phyloP scores from a whole-genome alignment of 2,797 vertebrate species.

The Champsocephalus esox region DNA sequence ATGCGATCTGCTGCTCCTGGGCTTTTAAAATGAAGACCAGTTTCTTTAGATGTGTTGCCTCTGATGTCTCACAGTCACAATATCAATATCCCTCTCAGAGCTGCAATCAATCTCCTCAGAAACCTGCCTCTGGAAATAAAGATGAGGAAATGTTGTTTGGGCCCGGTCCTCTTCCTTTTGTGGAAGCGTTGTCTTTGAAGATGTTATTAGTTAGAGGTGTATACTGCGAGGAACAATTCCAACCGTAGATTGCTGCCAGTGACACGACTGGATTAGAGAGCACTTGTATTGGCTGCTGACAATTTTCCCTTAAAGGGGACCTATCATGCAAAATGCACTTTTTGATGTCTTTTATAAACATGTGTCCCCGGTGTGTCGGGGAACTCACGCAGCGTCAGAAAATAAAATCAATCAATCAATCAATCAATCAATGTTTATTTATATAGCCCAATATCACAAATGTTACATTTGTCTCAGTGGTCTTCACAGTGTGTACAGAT shows the following conservation, averaged over 20 bases:
- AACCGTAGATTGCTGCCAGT: not conserved
- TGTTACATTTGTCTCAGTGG: no score
- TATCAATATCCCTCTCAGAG: slow-evolving; percentile 36
- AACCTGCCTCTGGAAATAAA: slow-evolving; percentile 4
- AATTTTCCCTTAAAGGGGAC: not conserved
- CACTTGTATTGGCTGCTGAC: not conserved
- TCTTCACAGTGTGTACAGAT: no score
- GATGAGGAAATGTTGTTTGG: slow-evolving; percentile 5
- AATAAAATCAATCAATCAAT: no score
- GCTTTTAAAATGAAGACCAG: slow-evolving; percentile 50
- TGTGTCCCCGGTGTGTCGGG: no score
- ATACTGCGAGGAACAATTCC: not conserved
- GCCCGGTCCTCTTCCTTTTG: not conserved
- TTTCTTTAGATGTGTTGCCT: slow-evolving; percentile 50
- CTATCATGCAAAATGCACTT: no score
- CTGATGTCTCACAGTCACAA: slow-evolving; percentile 41
- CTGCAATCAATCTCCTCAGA: slow-evolving; percentile 33
- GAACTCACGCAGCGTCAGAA: no score
- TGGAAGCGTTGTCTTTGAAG: not conserved
- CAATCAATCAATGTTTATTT: no score
- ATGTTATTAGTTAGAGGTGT: not conserved
- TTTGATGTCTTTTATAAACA: no score
- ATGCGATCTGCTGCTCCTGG: slow-evolving; percentile 22
- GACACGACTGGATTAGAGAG: not conserved
- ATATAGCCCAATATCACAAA: no score